phyloP scores from a whole-genome alignment of 37 sponge, comb jelly and placozoan species.

The Spongilla lacustris region DNA sequence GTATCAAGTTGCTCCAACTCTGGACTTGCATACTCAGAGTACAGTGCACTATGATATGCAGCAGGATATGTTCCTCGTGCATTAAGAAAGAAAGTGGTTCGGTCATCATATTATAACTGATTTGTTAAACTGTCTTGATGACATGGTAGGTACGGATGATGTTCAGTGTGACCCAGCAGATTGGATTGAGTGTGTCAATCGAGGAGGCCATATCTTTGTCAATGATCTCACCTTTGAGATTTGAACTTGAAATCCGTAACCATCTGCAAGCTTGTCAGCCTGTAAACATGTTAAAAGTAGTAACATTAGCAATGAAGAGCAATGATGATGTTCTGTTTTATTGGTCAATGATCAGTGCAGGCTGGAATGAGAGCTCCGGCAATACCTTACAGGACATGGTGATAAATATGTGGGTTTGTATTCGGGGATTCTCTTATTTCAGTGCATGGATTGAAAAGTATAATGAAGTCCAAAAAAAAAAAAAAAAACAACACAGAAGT shows the following conservation, averaged over 20 bases:
- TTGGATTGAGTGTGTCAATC: neutral
- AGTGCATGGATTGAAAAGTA: constrained; percentile 16
- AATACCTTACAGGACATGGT: neutral
- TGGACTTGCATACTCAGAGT: too few species aligned
- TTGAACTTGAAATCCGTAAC: neutral
- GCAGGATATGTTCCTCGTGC: too few species aligned
- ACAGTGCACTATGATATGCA: too few species aligned
- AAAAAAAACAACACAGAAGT: constrained; percentile 5
- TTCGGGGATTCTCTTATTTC: constrained; percentile 9
- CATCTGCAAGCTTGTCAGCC: neutral
- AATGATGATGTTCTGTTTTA: constrained; percentile 12
- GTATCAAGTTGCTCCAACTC: too few species aligned
- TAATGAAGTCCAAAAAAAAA: constrained; percentile 2
- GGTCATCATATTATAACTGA: too few species aligned
- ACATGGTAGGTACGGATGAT: neutral
- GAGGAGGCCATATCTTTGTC: neutral
- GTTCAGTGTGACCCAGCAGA: neutral
- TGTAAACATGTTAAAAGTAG: neutral
- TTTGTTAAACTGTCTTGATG: neutral
- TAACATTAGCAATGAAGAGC: neutral
- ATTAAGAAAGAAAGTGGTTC: too few species aligned
- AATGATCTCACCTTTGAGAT: neutral
- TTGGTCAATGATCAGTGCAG: constrained; percentile 9
- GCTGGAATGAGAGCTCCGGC: constrained; percentile 1
- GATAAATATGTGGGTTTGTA: neutral